A percentile compares a stretch with the other conserved stretches of the same genome.
Evolutionary conservation across 2,113 vertebrate species (phyloP).

Genomic region (Grallaria varia): DNA sequence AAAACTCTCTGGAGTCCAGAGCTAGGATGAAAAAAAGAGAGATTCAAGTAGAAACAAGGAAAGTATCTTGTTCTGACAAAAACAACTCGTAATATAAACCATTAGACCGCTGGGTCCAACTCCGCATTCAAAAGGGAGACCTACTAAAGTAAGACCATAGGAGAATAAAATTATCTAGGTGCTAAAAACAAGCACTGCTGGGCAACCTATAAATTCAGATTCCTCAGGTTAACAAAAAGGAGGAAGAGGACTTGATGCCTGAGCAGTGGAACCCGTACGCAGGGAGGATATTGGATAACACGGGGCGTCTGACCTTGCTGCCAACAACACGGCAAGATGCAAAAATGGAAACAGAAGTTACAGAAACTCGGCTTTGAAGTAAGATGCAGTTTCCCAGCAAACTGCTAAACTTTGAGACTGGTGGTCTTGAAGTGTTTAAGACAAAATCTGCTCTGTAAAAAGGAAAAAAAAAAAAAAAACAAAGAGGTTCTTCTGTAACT

Average conservation of each 20-base stretch:
- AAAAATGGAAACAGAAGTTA: neutral
- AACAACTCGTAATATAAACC: neutral
- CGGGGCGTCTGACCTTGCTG: conserved; percentile 5
- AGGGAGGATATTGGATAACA: neutral
- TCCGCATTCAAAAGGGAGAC: neutral
- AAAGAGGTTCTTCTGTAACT: neutral
- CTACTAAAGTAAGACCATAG: neutral
- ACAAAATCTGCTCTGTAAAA: neutral
- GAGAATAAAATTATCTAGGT: neutral
- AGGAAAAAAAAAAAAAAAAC: neutral
- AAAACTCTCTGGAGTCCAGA: neutral
- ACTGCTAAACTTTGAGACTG: neutral
- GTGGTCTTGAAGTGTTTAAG: neutral
- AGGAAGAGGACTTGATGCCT: neutral
- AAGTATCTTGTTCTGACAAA: neutral
- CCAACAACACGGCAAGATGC: neutral
- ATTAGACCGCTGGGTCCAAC: neutral
- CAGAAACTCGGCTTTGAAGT: neutral
- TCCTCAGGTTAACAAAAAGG: neutral
- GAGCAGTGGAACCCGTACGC: neutral
- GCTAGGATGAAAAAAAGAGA: neutral
- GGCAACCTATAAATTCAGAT: neutral
- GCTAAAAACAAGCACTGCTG: neutral
- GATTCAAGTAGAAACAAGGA: neutral
- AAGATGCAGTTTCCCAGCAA: neutral